Conservation (phyloP, 2,113 vertebrate species). For the Odocoileus hemionus region DNA sequence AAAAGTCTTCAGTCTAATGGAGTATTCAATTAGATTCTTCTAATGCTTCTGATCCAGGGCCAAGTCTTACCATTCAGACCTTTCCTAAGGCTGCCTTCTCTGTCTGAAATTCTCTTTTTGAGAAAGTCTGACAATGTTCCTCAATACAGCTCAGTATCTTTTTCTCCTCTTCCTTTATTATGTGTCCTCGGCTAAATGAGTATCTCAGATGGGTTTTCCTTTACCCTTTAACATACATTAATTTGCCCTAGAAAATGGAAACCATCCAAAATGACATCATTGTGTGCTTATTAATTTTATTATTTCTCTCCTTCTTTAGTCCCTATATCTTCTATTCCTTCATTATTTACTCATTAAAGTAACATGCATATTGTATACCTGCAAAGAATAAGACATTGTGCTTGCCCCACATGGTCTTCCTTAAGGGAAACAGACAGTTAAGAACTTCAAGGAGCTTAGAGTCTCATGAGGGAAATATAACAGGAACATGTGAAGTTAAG, state of each 20-base stretch:
- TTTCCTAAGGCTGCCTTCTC: conserved; percentile 23
- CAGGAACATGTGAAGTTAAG: background rate
- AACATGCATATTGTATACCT: background rate
- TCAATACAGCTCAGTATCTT: background rate
- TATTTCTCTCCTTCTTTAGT: background rate
- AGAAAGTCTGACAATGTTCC: background rate
- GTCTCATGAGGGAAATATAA: background rate
- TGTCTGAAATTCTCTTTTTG: conserved; percentile 24
- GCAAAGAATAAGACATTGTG: background rate
- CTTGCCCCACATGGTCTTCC: background rate
- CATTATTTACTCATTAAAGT: background rate
- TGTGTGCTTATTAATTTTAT: background rate
- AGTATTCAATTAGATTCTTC: conserved; percentile 51
- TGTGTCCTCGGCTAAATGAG: background rate
- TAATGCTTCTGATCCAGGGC: conserved; percentile 34
- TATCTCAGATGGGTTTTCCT: background rate
- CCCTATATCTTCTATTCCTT: background rate
- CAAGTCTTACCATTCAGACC: conserved; percentile 22
- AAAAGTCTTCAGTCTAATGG: conserved; percentile 49
- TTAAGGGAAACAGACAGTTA: background rate
- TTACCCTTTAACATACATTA: background rate
- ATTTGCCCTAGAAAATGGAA: background rate
- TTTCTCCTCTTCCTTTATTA: background rate
- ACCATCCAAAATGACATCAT: background rate
- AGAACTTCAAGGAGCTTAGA: background rate